These are phyloP conservation scores for Trichogramma dendrolimi DNA, from an alignment of 2,888 invertebrate species.

Conservation along the genomic window DNA sequence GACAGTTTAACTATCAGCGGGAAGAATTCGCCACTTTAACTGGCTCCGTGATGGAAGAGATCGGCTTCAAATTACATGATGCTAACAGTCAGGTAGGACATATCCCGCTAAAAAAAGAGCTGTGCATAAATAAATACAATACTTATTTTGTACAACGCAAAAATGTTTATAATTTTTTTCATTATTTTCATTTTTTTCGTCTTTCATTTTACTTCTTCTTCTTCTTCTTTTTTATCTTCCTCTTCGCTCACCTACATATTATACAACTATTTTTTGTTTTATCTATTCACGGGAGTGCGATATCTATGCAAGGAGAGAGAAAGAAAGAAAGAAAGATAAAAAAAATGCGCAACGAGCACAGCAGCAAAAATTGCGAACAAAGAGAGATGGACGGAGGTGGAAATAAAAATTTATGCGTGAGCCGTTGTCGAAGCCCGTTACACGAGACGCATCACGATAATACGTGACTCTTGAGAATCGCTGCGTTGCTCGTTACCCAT, in stretches of 20 bases:
- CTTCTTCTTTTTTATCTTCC: background rate
- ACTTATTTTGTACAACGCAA: conserved; percentile 8
- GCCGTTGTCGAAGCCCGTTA: no score
- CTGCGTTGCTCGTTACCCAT: no score
- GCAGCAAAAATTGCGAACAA: no score
- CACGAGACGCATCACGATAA: no score
- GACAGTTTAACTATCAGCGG: conserved; percentile 71
- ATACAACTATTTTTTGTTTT: no score
- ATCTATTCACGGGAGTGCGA: no score
- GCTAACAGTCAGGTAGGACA: conserved; percentile 68
- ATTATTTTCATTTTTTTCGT: conserved; percentile 2
- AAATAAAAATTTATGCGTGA: no score
- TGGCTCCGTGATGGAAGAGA: conserved; percentile 75
- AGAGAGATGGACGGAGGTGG: no score
- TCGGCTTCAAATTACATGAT: conserved; percentile 61
- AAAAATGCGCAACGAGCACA: background rate
- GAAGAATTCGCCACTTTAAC: conserved; percentile 81
- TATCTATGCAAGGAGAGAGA: no score
- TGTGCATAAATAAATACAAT: background rate
- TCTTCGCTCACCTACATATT: no score
- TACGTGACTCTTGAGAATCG: no score
- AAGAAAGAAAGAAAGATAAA: conserved; percentile 7
- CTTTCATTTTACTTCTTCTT: background rate
- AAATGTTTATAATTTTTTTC: conserved; percentile 21
- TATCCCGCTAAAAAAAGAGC: background rate